Percentiles rank a stretch among this genome's conserved stretches.
Conservation (phyloP, 92 coral and sea anemone species). For the Epizoanthus rinbou region DNA sequence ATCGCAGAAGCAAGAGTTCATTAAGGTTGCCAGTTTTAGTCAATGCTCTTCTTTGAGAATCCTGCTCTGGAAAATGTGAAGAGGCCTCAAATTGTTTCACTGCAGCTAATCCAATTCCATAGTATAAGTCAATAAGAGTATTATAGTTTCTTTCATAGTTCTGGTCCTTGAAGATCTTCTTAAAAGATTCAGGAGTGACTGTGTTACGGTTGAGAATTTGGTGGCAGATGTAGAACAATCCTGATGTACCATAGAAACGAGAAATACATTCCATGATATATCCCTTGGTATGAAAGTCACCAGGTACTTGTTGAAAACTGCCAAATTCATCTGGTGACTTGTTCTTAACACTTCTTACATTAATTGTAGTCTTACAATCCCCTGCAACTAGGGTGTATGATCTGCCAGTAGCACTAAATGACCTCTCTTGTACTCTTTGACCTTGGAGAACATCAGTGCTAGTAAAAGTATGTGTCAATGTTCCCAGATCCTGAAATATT, state of each 20-base stretch:
- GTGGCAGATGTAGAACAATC: constrained; percentile 28
- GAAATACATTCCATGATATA: constrained; percentile 35
- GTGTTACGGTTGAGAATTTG: constrained; percentile 36
- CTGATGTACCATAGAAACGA: constrained; percentile 39
- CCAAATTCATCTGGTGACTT: constrained; percentile 33
- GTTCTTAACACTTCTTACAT: constrained; percentile 10
- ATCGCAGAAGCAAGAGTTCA: too few species aligned
- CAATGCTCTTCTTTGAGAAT: too few species aligned
- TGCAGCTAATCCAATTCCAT: constrained; percentile 40
- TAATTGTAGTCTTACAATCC: constrained; percentile 13
- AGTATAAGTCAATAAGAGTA: constrained; percentile 36
- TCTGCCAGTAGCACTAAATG: not conserved
- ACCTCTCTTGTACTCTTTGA: too few species aligned
- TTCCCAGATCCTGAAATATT: constrained; percentile 1
- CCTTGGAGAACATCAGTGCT: not conserved
- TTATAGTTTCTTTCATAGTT: constrained; percentile 49
- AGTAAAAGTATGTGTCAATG: not conserved
- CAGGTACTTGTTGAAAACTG: constrained; percentile 9
- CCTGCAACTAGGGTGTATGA: constrained; percentile 25
- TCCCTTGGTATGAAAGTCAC: constrained; percentile 33
- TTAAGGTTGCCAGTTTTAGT: too few species aligned
- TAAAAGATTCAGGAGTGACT: constrained; percentile 51
- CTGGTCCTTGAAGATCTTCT: constrained; percentile 37
- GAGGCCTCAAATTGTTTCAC: not conserved
- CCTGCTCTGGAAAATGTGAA: too few species aligned